Evolutionary conservation across 1,140 invertebrate species (phyloP).

Genomic region (Eulimnadia texana): DNA sequence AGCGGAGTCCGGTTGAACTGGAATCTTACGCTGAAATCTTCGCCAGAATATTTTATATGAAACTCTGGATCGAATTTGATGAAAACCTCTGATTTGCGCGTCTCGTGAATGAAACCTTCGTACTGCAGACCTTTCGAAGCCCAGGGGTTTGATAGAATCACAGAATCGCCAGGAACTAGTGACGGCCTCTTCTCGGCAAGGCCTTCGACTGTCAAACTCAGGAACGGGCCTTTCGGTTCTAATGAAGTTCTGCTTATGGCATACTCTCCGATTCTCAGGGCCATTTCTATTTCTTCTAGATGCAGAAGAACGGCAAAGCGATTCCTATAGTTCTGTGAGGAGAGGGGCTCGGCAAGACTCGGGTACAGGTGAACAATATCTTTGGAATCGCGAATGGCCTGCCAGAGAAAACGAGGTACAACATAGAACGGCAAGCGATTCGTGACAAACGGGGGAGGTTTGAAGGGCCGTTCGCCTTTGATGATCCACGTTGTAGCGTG

Average conservation of each 20-base stretch:
- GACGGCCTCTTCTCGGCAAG: constrained; percentile 71
- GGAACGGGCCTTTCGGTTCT: constrained; percentile 38
- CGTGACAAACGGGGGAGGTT: constrained; percentile 25
- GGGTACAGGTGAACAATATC: constrained; percentile 22
- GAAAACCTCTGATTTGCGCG: constrained; percentile 44
- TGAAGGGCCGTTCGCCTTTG: constrained; percentile 30
- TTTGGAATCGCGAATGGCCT: constrained; percentile 19
- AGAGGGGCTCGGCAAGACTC: constrained; percentile 19
- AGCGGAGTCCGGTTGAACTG: constrained; percentile 42
- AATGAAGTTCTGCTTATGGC: constrained; percentile 50
- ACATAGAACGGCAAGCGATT: constrained; percentile 23
- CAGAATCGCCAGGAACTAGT: constrained; percentile 55
- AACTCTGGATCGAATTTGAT: constrained; percentile 58
- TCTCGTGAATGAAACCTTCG: constrained; percentile 65
- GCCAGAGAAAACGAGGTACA: constrained; percentile 24
- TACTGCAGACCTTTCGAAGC: constrained; percentile 32
- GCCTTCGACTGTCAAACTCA: constrained; percentile 59
- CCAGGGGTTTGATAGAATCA: constrained; percentile 34
- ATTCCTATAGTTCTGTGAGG: constrained; percentile 19
- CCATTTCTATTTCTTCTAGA: constrained; percentile 54
- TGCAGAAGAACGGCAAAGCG: constrained; percentile 54
- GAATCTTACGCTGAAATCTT: constrained; percentile 41
- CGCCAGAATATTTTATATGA: constrained; percentile 46
- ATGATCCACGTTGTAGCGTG: constrained; percentile 38
- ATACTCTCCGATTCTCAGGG: constrained; percentile 48